Base-by-base conservation (phyloP, 2,888 invertebrate genomes). In the Hemaris fuciformis region DNA sequence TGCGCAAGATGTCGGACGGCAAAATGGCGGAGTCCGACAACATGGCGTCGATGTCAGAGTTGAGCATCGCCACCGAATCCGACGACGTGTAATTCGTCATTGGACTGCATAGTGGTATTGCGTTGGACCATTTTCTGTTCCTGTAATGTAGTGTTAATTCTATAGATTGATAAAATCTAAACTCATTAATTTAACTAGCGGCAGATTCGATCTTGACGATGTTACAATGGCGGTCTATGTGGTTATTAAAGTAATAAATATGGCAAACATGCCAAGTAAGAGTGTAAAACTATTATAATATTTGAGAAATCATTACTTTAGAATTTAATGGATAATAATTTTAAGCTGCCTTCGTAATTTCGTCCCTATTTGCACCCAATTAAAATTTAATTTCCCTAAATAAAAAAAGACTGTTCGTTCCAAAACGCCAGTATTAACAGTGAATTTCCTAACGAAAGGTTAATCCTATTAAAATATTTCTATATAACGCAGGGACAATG, bases 51-150 rank as follows among this genome's bases (percentile, higher is more conserved):
- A 90, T 84, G 68, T 92, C 92, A 0, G 85, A 85, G 66, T 84
- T 91, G 22, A 88, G 76, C 88, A 88, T 89, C 15, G 89, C 91
- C 48, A 90, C 64, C 0, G 88, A 79, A 57, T 92, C 93, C 0
- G 84, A 73, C 1, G 86, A 79, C 0, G 87, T 89, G 79, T 83
- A 90, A 74, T 92, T 92, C 20, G 87, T 81, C 42, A 82, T 79
- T 15, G 92, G 87, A 1, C 91, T 75, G 83, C 97, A 97, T 5
- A 95, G 95, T 0, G 97, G 97, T 68, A 97, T 96, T 0, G 96
- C 95, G 77, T 95, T 96, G 0, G 97, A 97, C 97, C 97, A 97
- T 89, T 97, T 96, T 66, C 97, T 96, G 81, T 96, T 96, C 75
- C 95, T 95, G 81, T 62, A 69, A 64, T 56, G 46, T 23, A 48